These are phyloP conservation scores for Hyaena hyaena DNA, from an alignment of 2,113 vertebrate species.

Conservation along the genomic window DNA sequence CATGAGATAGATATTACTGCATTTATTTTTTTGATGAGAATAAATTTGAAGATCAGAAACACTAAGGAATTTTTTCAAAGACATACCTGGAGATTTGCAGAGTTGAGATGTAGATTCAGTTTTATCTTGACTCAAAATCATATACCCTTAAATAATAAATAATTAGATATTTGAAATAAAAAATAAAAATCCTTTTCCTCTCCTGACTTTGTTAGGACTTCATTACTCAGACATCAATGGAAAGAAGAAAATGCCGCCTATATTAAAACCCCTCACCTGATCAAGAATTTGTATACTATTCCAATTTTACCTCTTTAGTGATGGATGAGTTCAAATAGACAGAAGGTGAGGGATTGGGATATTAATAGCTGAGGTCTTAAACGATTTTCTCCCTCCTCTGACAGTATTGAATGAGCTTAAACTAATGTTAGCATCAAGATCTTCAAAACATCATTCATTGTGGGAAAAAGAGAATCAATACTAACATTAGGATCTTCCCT, in stretches of 20 bases:
- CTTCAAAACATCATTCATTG: slow-evolving; percentile 65
- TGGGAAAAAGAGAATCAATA: slow-evolving; percentile 66
- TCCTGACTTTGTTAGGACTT: background rate
- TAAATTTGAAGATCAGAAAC: background rate
- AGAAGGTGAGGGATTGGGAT: slow-evolving; percentile 62
- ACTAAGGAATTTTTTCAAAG: background rate
- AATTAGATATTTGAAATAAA: background rate
- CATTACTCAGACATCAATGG: background rate
- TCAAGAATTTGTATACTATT: background rate
- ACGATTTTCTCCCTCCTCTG: background rate
- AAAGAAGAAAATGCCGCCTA: background rate
- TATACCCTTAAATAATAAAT: background rate
- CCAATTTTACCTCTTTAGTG: slow-evolving; percentile 20
- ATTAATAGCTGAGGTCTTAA: slow-evolving; percentile 1
- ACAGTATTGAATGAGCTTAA: slow-evolving; percentile 66
- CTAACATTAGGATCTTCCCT: background rate
- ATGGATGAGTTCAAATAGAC: slow-evolving; percentile 57
- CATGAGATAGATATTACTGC: background rate
- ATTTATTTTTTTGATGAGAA: background rate
- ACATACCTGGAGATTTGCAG: background rate
- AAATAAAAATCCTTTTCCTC: background rate
- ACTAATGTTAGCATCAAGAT: slow-evolving; percentile 50
- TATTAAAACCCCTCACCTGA: background rate
- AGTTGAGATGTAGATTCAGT: background rate
- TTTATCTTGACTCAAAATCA: background rate